Conservation (phyloP, 2,113 vertebrate genomes). For the Burhinus oedicnemus region DNA sequence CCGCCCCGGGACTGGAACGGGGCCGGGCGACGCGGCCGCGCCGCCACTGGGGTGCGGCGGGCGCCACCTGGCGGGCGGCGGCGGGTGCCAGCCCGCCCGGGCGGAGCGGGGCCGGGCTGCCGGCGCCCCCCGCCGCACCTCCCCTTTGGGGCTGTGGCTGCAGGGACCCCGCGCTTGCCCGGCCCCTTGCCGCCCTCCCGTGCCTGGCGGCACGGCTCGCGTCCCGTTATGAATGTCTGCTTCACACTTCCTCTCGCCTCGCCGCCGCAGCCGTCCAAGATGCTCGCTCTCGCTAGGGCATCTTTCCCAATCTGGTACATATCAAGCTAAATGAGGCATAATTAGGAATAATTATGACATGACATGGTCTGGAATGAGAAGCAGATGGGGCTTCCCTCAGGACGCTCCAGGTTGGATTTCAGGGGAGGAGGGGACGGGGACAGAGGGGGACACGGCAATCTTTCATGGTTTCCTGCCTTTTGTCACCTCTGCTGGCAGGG, state of each 20-base stretch:
- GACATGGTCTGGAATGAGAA: constrained; percentile 63
- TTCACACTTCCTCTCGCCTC: background rate
- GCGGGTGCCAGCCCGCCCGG: no score
- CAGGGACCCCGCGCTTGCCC: background rate
- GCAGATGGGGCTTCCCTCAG: constrained; percentile 69
- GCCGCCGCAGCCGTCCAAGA: background rate
- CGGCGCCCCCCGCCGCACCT: no score
- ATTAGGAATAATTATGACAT: constrained; percentile 71
- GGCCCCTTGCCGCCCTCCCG: background rate
- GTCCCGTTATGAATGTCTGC: background rate
- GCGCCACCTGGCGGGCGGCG: background rate
- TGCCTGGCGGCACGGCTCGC: background rate
- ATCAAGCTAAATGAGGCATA: constrained; percentile 67
- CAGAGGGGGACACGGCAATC: background rate
- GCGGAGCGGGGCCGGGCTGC: no score
- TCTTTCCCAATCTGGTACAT: constrained; percentile 57
- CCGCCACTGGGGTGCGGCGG: background rate
- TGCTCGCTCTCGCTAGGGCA: constrained; percentile 7
- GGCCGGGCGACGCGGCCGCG: background rate
- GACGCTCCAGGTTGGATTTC: constrained; percentile 50
- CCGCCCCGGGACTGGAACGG: no score
- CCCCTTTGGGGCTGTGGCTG: background rate
- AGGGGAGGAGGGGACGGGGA: background rate
- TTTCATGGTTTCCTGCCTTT: background rate
- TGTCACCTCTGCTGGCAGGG: background rate